Evolutionary conservation across 2,888 invertebrate species (phyloP).

Genomic region (Scrobipalpa costella): DNA sequence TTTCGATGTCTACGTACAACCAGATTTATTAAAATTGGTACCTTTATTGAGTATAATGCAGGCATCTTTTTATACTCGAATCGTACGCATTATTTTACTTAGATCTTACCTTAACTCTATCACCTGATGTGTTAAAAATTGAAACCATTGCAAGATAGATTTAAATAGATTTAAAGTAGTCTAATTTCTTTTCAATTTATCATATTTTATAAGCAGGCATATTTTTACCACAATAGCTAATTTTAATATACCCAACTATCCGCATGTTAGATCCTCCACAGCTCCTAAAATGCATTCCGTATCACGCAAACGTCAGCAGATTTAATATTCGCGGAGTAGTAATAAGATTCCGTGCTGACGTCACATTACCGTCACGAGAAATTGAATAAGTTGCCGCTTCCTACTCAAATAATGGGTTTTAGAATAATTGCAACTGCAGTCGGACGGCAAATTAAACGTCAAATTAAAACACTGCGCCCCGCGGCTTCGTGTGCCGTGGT

Average conservation of each 20-base stretch:
- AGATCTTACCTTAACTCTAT: too few species aligned
- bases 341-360: constrained; percentile 56
- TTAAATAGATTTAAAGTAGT: too few species aligned
- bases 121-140: too few species aligned
- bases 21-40: too few species aligned
- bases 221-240: background rate
- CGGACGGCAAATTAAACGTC: constrained; percentile 19
- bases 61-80: too few species aligned
- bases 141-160: too few species aligned
- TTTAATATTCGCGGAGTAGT: constrained; percentile 50
- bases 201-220: too few species aligned
- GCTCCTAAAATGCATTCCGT: constrained; percentile 64
- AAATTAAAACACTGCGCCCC: constrained; percentile 36
- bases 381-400: constrained; percentile 52
- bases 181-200: too few species aligned
- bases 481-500: background rate
- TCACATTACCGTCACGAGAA: constrained; percentile 62
- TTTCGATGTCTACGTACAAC: too few species aligned
- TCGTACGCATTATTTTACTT: too few species aligned
- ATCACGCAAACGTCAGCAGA: constrained; percentile 48
- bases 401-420: constrained; percentile 24
- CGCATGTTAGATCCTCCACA: constrained; percentile 36
- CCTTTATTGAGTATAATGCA: too few species aligned
- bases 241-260: background rate
- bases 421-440: constrained; percentile 27